Percentiles rank a stretch among this genome's conserved stretches.
phyloP scores from a whole-genome alignment of 2,113 vertebrate species.

The Pandion haliaetus region DNA sequence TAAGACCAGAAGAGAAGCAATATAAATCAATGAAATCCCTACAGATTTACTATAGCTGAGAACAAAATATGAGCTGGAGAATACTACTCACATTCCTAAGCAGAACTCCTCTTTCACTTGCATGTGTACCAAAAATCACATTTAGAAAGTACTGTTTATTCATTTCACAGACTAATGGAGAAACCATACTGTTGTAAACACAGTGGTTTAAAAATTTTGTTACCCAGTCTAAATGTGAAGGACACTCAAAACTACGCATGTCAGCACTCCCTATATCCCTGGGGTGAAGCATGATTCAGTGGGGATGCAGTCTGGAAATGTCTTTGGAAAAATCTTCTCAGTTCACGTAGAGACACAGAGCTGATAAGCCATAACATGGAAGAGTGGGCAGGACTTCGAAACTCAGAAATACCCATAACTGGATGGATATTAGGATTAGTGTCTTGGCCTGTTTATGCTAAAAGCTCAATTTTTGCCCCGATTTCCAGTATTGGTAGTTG shows the following conservation, averaged over 20 bases:
- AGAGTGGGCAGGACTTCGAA: background rate
- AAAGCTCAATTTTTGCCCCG: background rate
- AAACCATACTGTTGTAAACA: background rate
- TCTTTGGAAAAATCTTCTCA: background rate
- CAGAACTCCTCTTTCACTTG: background rate
- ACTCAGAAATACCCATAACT: background rate
- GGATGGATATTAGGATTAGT: background rate
- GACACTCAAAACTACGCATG: background rate
- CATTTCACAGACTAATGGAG: background rate
- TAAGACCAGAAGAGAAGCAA: slow-evolving; percentile 12
- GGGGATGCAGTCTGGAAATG: background rate
- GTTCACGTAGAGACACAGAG: background rate
- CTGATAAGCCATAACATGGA: background rate
- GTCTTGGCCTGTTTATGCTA: background rate
- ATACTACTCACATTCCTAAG: background rate
- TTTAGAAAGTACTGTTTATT: background rate
- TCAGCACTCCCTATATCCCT: background rate
- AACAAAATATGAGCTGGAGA: background rate
- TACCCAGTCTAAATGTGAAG: background rate
- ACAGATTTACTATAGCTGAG: background rate
- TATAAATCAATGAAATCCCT: slow-evolving; percentile 17
- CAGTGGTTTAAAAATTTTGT: background rate
- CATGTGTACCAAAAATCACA: background rate
- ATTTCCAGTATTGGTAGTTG: background rate
- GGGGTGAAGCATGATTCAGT: background rate